phyloP scores from a whole-genome alignment of 2,888 invertebrate genomes.

The Stramonita haemastoma region DNA sequence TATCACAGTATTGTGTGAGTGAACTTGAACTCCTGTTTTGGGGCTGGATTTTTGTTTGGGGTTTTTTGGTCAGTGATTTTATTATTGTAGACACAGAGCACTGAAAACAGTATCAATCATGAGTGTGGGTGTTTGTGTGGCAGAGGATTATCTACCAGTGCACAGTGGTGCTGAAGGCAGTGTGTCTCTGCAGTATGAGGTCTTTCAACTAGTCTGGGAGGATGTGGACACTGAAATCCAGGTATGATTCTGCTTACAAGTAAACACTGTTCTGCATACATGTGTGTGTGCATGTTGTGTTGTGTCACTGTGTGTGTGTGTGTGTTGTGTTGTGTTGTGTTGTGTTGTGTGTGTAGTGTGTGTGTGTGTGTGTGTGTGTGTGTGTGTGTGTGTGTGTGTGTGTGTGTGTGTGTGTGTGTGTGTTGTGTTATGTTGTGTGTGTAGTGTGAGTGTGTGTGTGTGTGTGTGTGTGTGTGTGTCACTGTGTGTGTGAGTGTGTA shows the following conservation, averaged over 20 bases:
- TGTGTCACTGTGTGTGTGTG: background rate
- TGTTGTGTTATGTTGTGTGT: too few relatives aligned
- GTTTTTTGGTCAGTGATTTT: background rate
- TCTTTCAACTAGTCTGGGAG: slow-evolving; percentile 60
- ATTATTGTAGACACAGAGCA: background rate
- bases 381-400: background rate
- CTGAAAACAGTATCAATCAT: too few relatives aligned
- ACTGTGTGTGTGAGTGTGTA: too few relatives aligned
- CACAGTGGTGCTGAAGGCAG: slow-evolving; percentile 47
- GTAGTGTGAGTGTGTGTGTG: too few relatives aligned
- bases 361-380: background rate
- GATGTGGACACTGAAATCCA: slow-evolving; percentile 63
- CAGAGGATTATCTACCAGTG: slow-evolving; percentile 59
- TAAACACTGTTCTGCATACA: too few relatives aligned
- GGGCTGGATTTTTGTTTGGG: background rate
- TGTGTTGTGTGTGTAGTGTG: too few relatives aligned
- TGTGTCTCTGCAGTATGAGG: slow-evolving; percentile 49
- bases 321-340: background rate
- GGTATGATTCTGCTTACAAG: slow-evolving; percentile 50
- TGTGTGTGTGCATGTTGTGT: background rate
- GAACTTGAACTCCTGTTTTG: background rate
- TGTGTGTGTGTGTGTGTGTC: too few relatives aligned
- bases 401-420: background rate
- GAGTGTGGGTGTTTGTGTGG: slow-evolving; percentile 26
- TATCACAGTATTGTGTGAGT: too few relatives aligned